These are phyloP conservation scores for Pachyrhynchus sulphureomaculatus DNA, from an alignment of 1,140 invertebrate species.

Conservation along the genomic window DNA sequence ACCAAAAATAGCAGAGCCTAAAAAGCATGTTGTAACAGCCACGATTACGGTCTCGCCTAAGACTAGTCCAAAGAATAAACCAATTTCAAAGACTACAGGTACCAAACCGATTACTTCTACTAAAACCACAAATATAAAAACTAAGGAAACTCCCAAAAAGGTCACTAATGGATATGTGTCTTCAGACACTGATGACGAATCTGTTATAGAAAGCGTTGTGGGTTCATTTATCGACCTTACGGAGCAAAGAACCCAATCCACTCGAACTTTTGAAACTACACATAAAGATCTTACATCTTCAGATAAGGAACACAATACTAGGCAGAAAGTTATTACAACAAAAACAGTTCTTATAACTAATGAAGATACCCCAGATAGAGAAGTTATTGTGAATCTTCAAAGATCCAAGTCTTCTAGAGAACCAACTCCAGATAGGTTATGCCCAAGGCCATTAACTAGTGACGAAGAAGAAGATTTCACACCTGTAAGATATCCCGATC, in stretches of 20 bases:
- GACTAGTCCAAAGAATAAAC: slow-evolving; percentile 18
- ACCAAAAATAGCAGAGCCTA: slow-evolving; percentile 24
- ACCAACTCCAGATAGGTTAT: slow-evolving; percentile 66
- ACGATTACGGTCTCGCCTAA: slow-evolving; percentile 38
- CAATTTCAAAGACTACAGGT: slow-evolving; percentile 16
- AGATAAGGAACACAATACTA: slow-evolving; percentile 10
- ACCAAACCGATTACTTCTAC: slow-evolving; percentile 10
- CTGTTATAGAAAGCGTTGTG: slow-evolving; percentile 44
- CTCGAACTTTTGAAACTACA: slow-evolving; percentile 55
- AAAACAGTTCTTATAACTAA: slow-evolving; percentile 49
- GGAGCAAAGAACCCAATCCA: slow-evolving; percentile 47
- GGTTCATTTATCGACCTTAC: slow-evolving; percentile 39
- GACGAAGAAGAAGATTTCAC: slow-evolving; percentile 60
- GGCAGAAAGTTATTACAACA: slow-evolving; percentile 44
- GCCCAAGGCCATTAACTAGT: slow-evolving; percentile 61
- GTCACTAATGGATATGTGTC: slow-evolving; percentile 34
- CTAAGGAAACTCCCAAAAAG: slow-evolving; percentile 23
- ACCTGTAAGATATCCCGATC: slow-evolving; percentile 65
- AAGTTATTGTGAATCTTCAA: slow-evolving; percentile 63
- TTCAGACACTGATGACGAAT: slow-evolving; percentile 34
- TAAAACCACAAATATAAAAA: slow-evolving; percentile 40
- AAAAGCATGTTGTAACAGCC: slow-evolving; percentile 39
- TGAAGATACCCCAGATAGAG: slow-evolving; percentile 44
- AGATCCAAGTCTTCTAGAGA: slow-evolving; percentile 71
- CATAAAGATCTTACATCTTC: slow-evolving; percentile 8